A percentile compares a stretch with the other conserved stretches of the same genome.
phyloP scores from a whole-genome alignment of 1,140 invertebrate genomes.

The Colletes latitarsis region DNA sequence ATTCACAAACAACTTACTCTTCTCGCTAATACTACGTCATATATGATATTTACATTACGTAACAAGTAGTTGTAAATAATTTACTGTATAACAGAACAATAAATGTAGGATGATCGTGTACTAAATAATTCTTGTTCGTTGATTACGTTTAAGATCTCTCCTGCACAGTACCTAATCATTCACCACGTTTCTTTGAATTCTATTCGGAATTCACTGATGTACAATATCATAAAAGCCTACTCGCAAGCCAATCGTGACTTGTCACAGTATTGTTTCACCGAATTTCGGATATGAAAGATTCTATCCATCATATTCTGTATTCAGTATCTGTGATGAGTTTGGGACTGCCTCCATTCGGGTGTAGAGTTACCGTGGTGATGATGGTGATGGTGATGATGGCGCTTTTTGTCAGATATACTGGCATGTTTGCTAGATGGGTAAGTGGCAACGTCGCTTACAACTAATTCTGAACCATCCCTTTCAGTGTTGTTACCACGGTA shows the following conservation, averaged over 20 bases:
- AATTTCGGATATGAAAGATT: background rate
- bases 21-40: conserved; percentile 42
- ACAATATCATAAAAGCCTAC: background rate
- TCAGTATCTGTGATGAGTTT: conserved; percentile 79
- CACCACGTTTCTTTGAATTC: conserved; percentile 14
- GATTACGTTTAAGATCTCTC: conserved; percentile 20
- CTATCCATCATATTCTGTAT: background rate
- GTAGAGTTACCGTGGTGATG: conserved; percentile 83
- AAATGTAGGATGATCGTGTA: conserved; percentile 35
- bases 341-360: conserved; percentile 76
- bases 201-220: background rate
- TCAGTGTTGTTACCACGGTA: conserved; percentile 83
- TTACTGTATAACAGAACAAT: conserved; percentile 63
- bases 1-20: conserved; percentile 22
- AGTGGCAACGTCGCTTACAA: conserved; percentile 87
- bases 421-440: conserved; percentile 80
- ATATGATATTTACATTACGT: conserved; percentile 68
- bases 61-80: conserved; percentile 67
- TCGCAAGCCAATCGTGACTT: conserved; percentile 6
- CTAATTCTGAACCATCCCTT: conserved; percentile 90
- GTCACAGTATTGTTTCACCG: conserved; percentile 13
- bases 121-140: conserved; percentile 15
- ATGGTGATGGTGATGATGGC: conserved; percentile 92
- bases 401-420: conserved; percentile 85
- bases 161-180: conserved; percentile 25